A percentile compares a stretch with the other conserved stretches of the same genome.
phyloP scores from a whole-genome alignment of 2,113 vertebrate species.

The Balaenoptera acutorostrata region DNA sequence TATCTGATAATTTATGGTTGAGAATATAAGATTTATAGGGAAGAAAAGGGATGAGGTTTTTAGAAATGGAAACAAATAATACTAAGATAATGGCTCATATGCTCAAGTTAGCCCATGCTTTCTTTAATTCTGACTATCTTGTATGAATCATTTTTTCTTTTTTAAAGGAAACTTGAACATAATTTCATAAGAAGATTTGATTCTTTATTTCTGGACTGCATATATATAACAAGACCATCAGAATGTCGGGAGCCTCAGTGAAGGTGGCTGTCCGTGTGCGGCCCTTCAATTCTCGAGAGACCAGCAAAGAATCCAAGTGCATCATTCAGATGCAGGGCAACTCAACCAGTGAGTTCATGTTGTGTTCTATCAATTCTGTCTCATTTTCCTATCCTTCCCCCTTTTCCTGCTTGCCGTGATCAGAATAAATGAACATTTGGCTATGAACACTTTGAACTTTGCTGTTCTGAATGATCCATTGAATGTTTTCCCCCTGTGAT shows the following conservation, averaged over 20 bases:
- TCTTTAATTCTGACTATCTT: conserved; percentile 43
- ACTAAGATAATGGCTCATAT: neutral
- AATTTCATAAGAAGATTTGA: conserved; percentile 59
- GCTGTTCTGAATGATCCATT: neutral
- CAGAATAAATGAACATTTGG: neutral
- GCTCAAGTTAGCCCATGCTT: neutral
- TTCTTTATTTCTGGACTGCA: conserved; percentile 20
- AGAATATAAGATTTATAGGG: neutral
- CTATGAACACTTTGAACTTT: neutral
- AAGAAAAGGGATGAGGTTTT: neutral
- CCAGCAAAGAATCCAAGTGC: conserved; percentile 96
- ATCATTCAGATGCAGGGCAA: conserved; percentile 99
- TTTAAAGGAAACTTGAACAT: conserved; percentile 62
- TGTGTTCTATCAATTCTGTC: neutral
- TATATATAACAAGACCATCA: conserved; percentile 43
- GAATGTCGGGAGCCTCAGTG: conserved; percentile 97
- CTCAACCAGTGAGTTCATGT: conserved; percentile 93
- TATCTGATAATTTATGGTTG: neutral
- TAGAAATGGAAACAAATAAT: neutral
- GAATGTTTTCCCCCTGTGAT: neutral
- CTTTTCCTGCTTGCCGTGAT: neutral
- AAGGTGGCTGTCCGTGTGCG: conserved; percentile 97
- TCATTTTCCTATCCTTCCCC: neutral
- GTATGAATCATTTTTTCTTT: conserved; percentile 58
- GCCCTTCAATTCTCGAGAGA: conserved; percentile 97